Evolutionary conservation across 1,140 invertebrate species (phyloP).

Genomic region (Diprion similis): DNA sequence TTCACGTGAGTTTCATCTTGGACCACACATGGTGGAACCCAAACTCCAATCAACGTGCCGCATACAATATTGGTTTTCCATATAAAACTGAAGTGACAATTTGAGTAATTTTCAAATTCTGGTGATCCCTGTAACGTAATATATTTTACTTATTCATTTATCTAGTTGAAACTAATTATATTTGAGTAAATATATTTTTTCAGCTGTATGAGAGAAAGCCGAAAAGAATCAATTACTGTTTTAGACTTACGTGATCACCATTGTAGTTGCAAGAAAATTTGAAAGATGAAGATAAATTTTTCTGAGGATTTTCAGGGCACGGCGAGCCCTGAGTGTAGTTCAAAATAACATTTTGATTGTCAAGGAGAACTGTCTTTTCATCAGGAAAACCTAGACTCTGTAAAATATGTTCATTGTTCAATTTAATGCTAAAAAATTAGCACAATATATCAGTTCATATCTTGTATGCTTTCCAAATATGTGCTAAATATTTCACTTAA

Average conservation of each 20-base stretch:
- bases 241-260: slow-evolving; percentile 51
- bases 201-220: no score
- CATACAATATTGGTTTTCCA: slow-evolving; percentile 62
- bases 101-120: slow-evolving; percentile 48
- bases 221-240: neutral
- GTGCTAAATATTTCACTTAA: no score
- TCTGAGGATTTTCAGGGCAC: slow-evolving; percentile 53
- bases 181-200: no score
- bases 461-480: no score
- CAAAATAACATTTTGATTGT: slow-evolving; percentile 47
- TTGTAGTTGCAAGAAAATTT: slow-evolving; percentile 57
- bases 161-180: no score
- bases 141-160: no score
- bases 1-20: slow-evolving; percentile 33
- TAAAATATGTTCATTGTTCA: slow-evolving; percentile 15
- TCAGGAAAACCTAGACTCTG: slow-evolving; percentile 61
- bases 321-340: slow-evolving; percentile 54
- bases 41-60: slow-evolving; percentile 33
- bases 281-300: slow-evolving; percentile 53
- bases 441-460: no score
- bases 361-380: slow-evolving; percentile 41
- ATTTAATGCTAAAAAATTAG: neutral
- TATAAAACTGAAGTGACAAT: slow-evolving; percentile 59
- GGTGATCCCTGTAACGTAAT: slow-evolving; percentile 50
- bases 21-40: slow-evolving; percentile 39